Base-by-base conservation (phyloP, 2,113 vertebrate species). In the Labrus mixtus region DNA sequence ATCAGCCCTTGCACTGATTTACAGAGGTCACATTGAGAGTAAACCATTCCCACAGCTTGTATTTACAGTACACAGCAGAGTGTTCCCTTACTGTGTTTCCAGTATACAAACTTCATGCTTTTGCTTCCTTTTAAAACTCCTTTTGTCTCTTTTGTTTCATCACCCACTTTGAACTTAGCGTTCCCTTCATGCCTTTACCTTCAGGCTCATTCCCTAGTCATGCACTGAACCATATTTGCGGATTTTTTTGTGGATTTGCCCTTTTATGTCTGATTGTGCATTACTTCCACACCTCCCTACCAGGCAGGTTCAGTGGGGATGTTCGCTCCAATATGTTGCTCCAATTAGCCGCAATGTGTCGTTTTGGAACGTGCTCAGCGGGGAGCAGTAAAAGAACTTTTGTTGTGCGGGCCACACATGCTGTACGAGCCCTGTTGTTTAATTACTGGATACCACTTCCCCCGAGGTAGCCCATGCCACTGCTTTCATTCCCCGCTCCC, bases 371-470 rank as follows among this genome's bases (percentile, higher is more conserved):
- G 67, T 43, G 59, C 78, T 80, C 78, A 61, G 63, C 23, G 6
- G 77, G 77, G 79, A 74, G 72, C 46, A 0, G 12, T 54, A 20
- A 19, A 23, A 61, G 53, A 51, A 72, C 63, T 76, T 71, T 79
- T 75, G 74, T 69, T 53, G 58, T 55, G 41, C 11, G 1, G 1
- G 29, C 64, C 64, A 65, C 78, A 84, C 79, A 73, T 19, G 39
- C 73, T 73, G 76, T 59, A 74, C 57, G 39, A 68, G 59, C 72
- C 53, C 43, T 62, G 79, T 76, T 85, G 81, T 90, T 82, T 88
- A 80, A 89, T 86, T 86, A 84, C 76, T 77, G 61, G 82, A 71
- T 84, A 84, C 63, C 72, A 36, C 71, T 48, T 74, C 61, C 84
- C 82, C 50, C 0, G 45, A 73, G 86, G 80, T 74, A 60, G 36